Evolutionary conservation across 2,888 invertebrate genomes (phyloP).

Genomic region (Ceramica pisi): DNA sequence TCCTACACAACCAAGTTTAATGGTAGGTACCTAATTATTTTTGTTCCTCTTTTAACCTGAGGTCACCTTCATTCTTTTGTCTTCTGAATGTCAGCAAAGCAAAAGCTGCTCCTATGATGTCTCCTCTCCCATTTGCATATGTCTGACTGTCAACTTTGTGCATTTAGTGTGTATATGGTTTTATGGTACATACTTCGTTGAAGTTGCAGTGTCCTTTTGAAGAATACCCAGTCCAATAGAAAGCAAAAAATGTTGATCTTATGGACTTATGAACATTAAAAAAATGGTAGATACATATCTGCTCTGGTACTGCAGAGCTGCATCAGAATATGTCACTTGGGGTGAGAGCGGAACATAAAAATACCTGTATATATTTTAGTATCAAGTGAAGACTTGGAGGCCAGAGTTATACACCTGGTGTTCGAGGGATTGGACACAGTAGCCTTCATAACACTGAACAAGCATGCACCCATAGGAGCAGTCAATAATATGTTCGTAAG

Average conservation of each 20-base stretch:
- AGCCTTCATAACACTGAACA: conserved; percentile 94
- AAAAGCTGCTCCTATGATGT: neutral
- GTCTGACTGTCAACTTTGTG: neutral
- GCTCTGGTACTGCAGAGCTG: neutral
- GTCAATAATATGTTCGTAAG: conserved; percentile 96
- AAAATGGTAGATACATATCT: no score
- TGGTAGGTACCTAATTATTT: conserved; percentile 90
- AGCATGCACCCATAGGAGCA: conserved; percentile 89
- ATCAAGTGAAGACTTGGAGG: conserved; percentile 69
- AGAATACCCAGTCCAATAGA: neutral
- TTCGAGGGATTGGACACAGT: conserved; percentile 97
- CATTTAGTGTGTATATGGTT: neutral
- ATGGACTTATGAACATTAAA: no score
- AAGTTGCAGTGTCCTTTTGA: neutral
- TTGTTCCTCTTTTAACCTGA: neutral
- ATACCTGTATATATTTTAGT: conserved; percentile 71
- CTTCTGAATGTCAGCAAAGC: neutral
- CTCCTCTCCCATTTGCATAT: neutral
- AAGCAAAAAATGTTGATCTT: neutral
- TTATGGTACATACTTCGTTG: neutral
- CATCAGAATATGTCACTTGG: neutral
- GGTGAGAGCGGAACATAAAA: no score
- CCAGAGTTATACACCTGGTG: conserved; percentile 88
- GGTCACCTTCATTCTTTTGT: neutral
- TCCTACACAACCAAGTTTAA: conserved; percentile 93